These are phyloP conservation scores for Circaetus cinerascens DNA, from an alignment of 2,113 vertebrate genomes.

Conservation along the genomic window DNA sequence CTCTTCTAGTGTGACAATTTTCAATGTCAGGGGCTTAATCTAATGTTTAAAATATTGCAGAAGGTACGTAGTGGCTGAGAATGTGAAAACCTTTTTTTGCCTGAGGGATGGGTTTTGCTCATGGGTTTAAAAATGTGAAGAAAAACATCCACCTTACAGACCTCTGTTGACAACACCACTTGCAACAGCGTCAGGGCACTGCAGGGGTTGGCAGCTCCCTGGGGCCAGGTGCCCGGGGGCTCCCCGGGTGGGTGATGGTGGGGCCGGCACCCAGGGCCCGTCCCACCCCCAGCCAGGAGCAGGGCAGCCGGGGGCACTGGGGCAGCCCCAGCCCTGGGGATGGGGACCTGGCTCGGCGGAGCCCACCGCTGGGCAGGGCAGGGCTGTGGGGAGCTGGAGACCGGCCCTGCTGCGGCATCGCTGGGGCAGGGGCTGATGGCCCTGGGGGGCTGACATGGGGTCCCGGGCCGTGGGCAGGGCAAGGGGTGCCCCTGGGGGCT, in stretches of 20 bases:
- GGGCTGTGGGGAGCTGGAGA: background rate
- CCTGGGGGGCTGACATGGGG: too few relatives aligned
- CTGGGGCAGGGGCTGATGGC: background rate
- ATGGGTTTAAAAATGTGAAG: background rate
- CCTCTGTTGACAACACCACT: background rate
- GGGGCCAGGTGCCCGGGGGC: fast-evolving
- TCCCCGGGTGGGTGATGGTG: background rate
- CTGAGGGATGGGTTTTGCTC: background rate
- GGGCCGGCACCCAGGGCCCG: fast-evolving
- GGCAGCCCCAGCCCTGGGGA: background rate
- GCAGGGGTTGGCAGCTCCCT: background rate
- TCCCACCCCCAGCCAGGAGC: background rate
- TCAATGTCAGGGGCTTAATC: background rate
- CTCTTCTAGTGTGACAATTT: background rate
- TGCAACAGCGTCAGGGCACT: background rate
- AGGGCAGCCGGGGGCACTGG: fast-evolving
- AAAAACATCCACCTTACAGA: background rate
- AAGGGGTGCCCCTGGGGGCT: background rate
- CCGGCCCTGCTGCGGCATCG: fast-evolving
- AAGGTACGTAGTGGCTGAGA: background rate
- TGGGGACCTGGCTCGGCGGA: fast-evolving
- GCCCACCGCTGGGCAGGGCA: too few relatives aligned
- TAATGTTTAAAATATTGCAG: background rate
- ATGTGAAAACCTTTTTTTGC: background rate
- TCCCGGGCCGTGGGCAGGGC: background rate